Base-by-base conservation (phyloP, 2,888 invertebrate species). In the Polydrusus cervinus region DNA sequence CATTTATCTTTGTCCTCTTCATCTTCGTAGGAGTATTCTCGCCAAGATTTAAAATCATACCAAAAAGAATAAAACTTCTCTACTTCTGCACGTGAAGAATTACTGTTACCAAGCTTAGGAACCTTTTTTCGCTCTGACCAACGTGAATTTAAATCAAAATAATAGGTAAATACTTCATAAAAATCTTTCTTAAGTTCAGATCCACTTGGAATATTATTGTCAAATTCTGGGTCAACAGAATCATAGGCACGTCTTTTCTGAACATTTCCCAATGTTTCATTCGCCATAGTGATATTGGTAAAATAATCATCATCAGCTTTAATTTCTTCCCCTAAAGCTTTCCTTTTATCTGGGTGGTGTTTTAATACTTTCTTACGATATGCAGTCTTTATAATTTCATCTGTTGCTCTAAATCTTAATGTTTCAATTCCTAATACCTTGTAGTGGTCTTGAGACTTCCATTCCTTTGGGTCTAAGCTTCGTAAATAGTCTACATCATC, bases 1-100 rank as follows among this genome's bases (percentile, higher is more conserved):
- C 98, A 99, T 83, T 95, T 96, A 85, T 99, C 98, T 86, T 99
- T 99, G 84, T 99, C 99, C 86, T 99, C 99, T 88, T 99, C 98
- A 86, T 99, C 99, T 80, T 98, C 89, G 86, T 99, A 99, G 1
- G 99, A 99, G 88, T 95, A 99, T 86, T 99, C 99, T 77, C 99
- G 91, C 99, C 99, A 99, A 0, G 99, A 98, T 80, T 98, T 97
- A 88, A 99, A 99, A 83, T 97, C 94, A 87, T 95, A 98, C 99
- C 99, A 99, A 87, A 98, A 99, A 14, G 94, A 93, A 86, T 99
- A 99, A 88, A 99, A 99, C 60, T 90, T 88, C 84, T 99, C 97
- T 0, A 99, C 98, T 83, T 95, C 92, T 79, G 94, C 93, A 68
- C 97, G 90, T 1, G 93, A 88, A 68, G 95, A 92, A 74, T 93